Evolutionary conservation across 2,888 invertebrate genomes (phyloP).

Genomic region (Agonopterix alstromeriana): DNA sequence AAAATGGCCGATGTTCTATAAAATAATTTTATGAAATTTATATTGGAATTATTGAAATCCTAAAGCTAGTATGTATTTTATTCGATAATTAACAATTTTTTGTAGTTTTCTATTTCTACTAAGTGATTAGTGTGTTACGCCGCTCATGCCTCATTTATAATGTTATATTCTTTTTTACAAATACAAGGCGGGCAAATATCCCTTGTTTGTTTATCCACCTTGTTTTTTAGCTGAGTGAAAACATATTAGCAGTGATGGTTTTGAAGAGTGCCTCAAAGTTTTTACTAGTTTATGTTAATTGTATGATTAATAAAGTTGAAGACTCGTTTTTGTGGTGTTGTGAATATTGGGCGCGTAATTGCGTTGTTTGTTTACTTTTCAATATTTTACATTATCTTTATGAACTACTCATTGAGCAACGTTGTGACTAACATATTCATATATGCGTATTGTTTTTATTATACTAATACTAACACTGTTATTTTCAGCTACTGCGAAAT

Average conservation of each 20-base stretch:
- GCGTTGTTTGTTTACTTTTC: constrained; percentile 65
- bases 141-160: too few species aligned
- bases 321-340: neutral
- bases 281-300: too few species aligned
- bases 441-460: neutral
- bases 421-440: neutral
- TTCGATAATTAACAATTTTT: neutral
- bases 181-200: neutral
- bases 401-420: neutral
- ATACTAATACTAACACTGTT: constrained; percentile 3
- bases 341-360: constrained; percentile 48
- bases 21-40: constrained; percentile 38
- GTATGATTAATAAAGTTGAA: too few species aligned
- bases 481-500: constrained; percentile 35
- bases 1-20: constrained; percentile 57
- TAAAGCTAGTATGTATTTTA: neutral
- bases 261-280: too few species aligned
- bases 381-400: neutral
- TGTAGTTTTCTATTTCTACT: too few species aligned
- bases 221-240: constrained; percentile 1
- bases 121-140: too few species aligned
- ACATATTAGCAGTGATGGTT: too few species aligned
- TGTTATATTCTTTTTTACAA: neutral
- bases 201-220: constrained; percentile 17
- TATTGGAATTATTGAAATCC: constrained; percentile 24